Evolutionary conservation across 2,888 invertebrate genomes (phyloP).

Genomic region (Drosophila barbarae): DNA sequence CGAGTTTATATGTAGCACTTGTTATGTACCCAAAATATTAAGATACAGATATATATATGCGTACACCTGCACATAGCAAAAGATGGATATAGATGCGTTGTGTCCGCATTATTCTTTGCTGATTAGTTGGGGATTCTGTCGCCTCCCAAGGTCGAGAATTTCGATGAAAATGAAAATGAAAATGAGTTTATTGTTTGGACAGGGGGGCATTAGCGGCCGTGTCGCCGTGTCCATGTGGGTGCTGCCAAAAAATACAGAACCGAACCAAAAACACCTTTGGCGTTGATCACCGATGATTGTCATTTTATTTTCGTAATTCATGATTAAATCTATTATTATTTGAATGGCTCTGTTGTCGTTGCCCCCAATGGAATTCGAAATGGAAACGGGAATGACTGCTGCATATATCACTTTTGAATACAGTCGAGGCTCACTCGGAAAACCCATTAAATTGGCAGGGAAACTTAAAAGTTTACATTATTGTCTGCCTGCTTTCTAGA

Average conservation of each 20-base stretch:
- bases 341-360: constrained; percentile 23
- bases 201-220: constrained; percentile 54
- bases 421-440: neutral
- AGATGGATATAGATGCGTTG: constrained; percentile 19
- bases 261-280: constrained; percentile 49
- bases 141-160: constrained; percentile 61
- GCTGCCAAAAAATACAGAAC: constrained; percentile 45
- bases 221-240: constrained; percentile 56
- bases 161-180: constrained; percentile 71
- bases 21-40: constrained; percentile 1
- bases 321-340: constrained; percentile 63
- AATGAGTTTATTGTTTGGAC: constrained; percentile 72
- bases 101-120: constrained; percentile 25
- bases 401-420: constrained; percentile 4
- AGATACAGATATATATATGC: neutral
- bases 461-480: neutral
- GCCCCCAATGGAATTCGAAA: constrained; percentile 25
- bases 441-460: neutral
- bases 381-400: constrained; percentile 15
- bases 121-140: constrained; percentile 49
- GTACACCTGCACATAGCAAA: constrained; percentile 3
- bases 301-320: constrained; percentile 69
- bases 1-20: neutral
- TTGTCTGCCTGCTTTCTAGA: neutral
- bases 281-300: constrained; percentile 57